phyloP scores from a whole-genome alignment of 35 echinoderm and acorn worm genomes.

The Ophiothrix spiculata region DNA sequence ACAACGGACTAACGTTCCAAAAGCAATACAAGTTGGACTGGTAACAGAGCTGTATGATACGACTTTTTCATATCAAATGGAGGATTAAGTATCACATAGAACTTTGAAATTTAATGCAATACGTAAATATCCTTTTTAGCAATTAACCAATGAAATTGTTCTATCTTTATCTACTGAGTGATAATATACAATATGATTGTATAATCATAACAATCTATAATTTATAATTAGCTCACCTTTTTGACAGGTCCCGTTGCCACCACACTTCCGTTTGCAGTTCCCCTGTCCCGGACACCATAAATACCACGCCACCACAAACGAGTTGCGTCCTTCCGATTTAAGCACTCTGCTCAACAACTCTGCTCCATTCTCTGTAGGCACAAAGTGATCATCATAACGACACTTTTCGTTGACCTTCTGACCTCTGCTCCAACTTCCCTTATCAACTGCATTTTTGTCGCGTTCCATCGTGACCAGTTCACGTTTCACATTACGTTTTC shows the following conservation, averaged over 20 bases:
- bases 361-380: conserved; percentile 41
- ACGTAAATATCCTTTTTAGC: too few species aligned
- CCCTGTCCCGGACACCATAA: conserved; percentile 71
- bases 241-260: conserved; percentile 47
- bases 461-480: conserved; percentile 49
- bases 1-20: too few species aligned
- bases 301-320: conserved; percentile 72
- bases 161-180: too few species aligned
- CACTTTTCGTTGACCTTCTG: conserved; percentile 44
- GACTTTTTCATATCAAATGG: too few species aligned
- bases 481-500: conserved; percentile 61
- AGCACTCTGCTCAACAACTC: neutral
- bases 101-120: too few species aligned
- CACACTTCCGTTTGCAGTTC: conserved; percentile 57
- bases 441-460: conserved; percentile 19
- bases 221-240: conserved; percentile 34
- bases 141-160: too few species aligned
- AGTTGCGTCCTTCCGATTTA: conserved; percentile 4
- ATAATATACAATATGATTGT: neutral
- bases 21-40: too few species aligned
- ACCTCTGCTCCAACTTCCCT: conserved; percentile 35
- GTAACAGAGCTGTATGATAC: too few species aligned
- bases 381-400: conserved; percentile 64
- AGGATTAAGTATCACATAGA: too few species aligned
- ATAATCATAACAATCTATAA: neutral